phyloP scores from a whole-genome alignment of 2,113 vertebrate species.

The Chamaetylas fuelleborni region DNA sequence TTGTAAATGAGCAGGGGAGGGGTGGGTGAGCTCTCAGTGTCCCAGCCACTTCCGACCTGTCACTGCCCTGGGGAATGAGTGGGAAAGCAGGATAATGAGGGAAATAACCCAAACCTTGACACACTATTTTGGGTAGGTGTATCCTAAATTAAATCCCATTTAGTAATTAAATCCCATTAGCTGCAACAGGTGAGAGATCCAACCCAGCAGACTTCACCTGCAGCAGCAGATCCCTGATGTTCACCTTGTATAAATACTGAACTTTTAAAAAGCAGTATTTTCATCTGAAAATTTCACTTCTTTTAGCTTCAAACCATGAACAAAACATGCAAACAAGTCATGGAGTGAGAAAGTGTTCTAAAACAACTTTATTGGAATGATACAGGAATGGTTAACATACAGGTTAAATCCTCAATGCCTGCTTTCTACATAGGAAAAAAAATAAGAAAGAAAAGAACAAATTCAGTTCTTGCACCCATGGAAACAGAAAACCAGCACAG shows the following conservation, averaged over 20 bases:
- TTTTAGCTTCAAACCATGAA: neutral
- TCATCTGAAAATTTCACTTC: neutral
- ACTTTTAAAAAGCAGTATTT: neutral
- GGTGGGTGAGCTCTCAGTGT: neutral
- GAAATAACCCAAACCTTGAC: neutral
- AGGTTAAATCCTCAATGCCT: conserved; percentile 6
- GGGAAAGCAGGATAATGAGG: neutral
- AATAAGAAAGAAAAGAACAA: neutral
- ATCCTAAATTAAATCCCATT: neutral
- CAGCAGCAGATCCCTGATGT: neutral
- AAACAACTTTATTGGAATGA: conserved; percentile 57
- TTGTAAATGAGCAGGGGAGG: neutral
- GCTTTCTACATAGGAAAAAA: neutral
- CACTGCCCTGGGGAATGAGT: neutral
- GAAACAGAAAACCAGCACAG: neutral
- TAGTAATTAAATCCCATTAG: neutral
- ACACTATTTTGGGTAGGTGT: neutral
- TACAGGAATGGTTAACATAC: conserved; percentile 40
- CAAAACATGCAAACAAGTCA: neutral
- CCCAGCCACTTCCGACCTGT: fast-evolving
- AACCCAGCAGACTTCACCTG: neutral
- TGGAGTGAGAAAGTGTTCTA: conserved; percentile 34
- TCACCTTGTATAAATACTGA: neutral
- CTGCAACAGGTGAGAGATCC: neutral
- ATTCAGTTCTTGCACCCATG: neutral